Base-by-base conservation (phyloP, 2,888 invertebrate genomes). In the Drosophila quasianomalipes region DNA sequence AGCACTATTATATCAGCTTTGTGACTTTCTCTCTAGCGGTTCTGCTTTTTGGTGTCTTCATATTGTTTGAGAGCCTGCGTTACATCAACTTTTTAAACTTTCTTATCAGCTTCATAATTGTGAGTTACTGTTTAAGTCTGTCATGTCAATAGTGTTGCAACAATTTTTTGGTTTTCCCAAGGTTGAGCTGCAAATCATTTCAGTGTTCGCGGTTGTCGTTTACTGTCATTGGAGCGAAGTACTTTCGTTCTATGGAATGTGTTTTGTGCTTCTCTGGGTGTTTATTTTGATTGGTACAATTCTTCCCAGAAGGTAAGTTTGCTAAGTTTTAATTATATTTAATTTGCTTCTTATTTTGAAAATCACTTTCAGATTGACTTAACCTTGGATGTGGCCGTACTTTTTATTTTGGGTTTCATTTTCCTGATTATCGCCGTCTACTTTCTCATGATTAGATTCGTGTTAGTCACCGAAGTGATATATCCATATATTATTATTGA, bases 171-270 rank as follows among this genome's bases (percentile, higher is more conserved):
- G 2, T n/a, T 47, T 26, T 4, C 1, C 3, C 3, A 16, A 85
- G 84, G 81, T 74, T 10, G 77, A 87, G 44, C 70, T 87, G 33
- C 88, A 87, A 61, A 72, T 87, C 30, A 44, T 87, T 22, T 66
- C 88, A 4, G n/a, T 70, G 4, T 79, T 75, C 28, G 35, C 64
- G 3, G 33, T 83, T 14, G 52, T 65, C 6, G 65, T 30, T 5
- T 19, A 35, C 0, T 58, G 49, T 19, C 59, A 60, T 49, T 74
- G 72, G 74, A 10, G 31, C 10, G 85, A 87, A 33, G 3, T 72
- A 1, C 0, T 85, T 1, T 4, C 19, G 3, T 85, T 79, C 47
- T 85, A 57, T 61, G 22, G 1, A 2, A 2, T 74, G 6, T 63
- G 67, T 37, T 39, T 54, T 0, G 0, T 67, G 1, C 1, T 79